These are phyloP conservation scores for Drosophila kambysellisi DNA, from an alignment of 2,888 invertebrate genomes.

Conservation along the genomic window DNA sequence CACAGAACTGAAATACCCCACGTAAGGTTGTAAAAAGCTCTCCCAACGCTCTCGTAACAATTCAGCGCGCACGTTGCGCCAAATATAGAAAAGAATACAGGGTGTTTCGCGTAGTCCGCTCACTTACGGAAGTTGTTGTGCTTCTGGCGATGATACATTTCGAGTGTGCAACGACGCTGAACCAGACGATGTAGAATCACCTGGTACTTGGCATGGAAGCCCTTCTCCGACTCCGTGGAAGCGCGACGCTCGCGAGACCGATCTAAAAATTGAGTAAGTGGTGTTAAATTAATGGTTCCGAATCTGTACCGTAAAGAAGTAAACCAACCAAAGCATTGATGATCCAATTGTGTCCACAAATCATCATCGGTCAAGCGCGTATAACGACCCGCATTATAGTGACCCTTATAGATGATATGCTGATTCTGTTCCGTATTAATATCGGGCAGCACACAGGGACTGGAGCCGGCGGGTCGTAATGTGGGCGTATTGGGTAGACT, in stretches of 20 bases:
- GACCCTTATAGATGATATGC: conserved; percentile 91
- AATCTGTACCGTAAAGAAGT: rapidly evolving
- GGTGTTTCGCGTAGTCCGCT: conserved; percentile 32
- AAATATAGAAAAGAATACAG: conserved; percentile 71
- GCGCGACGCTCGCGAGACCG: conserved; percentile 86
- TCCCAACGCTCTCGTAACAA: conserved; percentile 37
- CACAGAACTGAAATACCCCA: neutral
- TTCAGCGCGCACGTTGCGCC: conserved; percentile 68
- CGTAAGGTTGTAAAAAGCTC: conserved; percentile 34
- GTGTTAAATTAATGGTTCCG: neutral
- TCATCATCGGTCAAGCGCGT: conserved; percentile 91
- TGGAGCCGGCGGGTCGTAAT: conserved; percentile 88
- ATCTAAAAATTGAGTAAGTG: conserved; percentile 63
- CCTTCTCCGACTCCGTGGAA: conserved; percentile 93
- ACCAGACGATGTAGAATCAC: conserved; percentile 95
- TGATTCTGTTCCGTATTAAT: conserved; percentile 75
- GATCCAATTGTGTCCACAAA: conserved; percentile 88
- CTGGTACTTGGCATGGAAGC: conserved; percentile 94
- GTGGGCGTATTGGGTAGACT: conserved; percentile 91
- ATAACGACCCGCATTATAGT: conserved; percentile 90
- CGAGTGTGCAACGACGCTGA: conserved; percentile 94
- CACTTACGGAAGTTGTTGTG: conserved; percentile 93
- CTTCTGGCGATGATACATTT: conserved; percentile 94
- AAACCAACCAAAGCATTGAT: conserved; percentile 82
- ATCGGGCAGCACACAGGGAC: conserved; percentile 88